phyloP scores from a whole-genome alignment of 1,140 invertebrate genomes.

The Caenorhabditis latens region DNA sequence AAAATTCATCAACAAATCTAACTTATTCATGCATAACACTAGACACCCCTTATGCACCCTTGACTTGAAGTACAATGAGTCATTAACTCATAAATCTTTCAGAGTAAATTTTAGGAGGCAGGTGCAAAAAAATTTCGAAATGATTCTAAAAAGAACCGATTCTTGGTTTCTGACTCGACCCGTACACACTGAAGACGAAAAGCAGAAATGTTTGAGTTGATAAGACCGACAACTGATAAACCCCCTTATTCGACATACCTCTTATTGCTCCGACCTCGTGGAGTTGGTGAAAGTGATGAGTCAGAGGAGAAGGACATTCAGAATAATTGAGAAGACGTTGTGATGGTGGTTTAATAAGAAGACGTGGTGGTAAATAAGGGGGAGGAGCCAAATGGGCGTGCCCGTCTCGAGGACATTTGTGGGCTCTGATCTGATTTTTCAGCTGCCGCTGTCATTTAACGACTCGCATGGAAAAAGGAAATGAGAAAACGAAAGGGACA shows the following conservation, averaged over 20 bases:
- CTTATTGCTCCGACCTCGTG: slow-evolving; percentile 9
- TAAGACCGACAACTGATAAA: not conserved
- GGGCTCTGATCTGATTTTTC: slow-evolving; percentile 8
- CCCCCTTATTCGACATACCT: not conserved
- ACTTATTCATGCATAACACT: too few relatives aligned
- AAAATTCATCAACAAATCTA: too few relatives aligned
- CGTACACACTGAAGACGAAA: not conserved
- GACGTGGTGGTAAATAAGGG: not conserved
- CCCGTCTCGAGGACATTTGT: not conserved
- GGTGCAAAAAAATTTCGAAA: too few relatives aligned
- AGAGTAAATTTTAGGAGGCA: too few relatives aligned
- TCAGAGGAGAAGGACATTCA: not conserved
- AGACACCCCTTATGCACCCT: too few relatives aligned
- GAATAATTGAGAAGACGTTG: not conserved
- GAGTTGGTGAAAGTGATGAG: not conserved
- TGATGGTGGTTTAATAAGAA: not conserved
- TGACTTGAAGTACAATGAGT: too few relatives aligned
- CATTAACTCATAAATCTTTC: too few relatives aligned
- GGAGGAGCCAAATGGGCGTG: not conserved
- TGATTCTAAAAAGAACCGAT: too few relatives aligned
- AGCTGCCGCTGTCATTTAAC: not conserved
- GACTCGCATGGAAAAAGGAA: too few relatives aligned
- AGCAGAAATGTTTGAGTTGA: not conserved
- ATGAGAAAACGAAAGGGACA: too few relatives aligned
- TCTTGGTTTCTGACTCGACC: too few relatives aligned